Evolutionary conservation across 2,113 vertebrate species (phyloP).

Genomic region (Clarias macrocephalus): DNA sequence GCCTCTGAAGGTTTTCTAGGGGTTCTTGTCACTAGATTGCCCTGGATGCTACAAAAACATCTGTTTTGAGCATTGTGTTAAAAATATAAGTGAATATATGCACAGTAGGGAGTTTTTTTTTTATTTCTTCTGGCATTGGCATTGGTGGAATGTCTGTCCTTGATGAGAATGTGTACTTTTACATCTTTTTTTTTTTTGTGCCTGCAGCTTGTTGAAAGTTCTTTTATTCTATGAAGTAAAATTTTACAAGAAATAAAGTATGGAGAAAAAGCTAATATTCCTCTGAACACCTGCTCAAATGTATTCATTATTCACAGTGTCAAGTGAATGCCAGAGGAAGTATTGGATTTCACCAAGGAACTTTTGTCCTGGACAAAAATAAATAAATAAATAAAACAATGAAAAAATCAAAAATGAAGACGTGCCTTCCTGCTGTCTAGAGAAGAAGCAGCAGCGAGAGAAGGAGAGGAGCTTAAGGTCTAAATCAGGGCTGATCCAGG

Average conservation of each 20-base stretch:
- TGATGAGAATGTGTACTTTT: neutral
- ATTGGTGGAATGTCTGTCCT: neutral
- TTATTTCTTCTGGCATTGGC: neutral
- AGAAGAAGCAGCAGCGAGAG: neutral
- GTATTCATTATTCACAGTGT: neutral
- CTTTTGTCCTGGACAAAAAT: neutral
- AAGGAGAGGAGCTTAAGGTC: constrained; percentile 11
- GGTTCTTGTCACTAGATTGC: neutral
- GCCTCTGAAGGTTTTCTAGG: neutral
- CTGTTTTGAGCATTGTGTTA: neutral
- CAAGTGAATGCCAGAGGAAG: neutral
- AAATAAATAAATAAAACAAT: no score
- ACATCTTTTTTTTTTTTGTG: neutral
- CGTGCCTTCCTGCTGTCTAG: neutral
- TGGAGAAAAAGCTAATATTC: neutral
- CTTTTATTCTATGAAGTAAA: neutral
- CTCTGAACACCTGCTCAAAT: neutral
- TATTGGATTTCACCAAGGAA: neutral
- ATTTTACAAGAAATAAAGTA: no score
- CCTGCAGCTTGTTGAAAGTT: neutral
- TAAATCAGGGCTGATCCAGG: constrained; percentile 14
- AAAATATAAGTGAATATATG: neutral
- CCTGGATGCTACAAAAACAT: neutral
- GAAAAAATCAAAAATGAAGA: neutral
- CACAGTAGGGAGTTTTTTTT: neutral